These are phyloP conservation scores for Acipenser oxyrinchus DNA, from an alignment of 2,797 vertebrate genomes.

Conservation along the genomic window DNA sequence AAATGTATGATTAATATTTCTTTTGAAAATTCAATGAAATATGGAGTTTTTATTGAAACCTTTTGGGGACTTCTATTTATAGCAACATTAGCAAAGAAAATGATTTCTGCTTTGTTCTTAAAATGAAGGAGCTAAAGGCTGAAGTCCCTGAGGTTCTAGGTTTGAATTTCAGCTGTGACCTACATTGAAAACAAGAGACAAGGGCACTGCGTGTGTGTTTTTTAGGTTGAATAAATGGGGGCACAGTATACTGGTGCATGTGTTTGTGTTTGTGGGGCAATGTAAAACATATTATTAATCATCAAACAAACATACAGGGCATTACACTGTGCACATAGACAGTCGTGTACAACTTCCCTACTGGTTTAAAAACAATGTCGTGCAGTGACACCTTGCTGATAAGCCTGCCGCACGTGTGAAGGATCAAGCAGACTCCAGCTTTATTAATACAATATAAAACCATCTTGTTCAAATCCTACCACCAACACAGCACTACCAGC, in stretches of 20 bases:
- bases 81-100: conserved; percentile 47
- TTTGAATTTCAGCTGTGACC: conserved; percentile 48
- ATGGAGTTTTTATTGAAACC: no score
- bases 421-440: conserved; percentile 1
- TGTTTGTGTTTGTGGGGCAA: no score
- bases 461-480: not conserved
- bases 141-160: conserved; percentile 30
- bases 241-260: no score
- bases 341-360: not conserved
- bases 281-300: no score
- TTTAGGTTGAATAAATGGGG: no score
- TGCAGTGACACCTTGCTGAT: conserved; percentile 4
- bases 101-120: conserved; percentile 37
- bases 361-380: not conserved
- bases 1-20: no score
- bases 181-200: conserved; percentile 51
- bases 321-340: no score
- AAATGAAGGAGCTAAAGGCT: conserved; percentile 38
- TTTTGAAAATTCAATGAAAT: no score
- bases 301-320: no score
- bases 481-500: not conserved
- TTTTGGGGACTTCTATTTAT: conserved; percentile 43
- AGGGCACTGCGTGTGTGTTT: conserved; percentile 20
- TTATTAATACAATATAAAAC: not conserved
- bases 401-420: not conserved